A percentile compares a stretch with the other conserved stretches of the same genome.
These are phyloP conservation scores for Brenthis daphne DNA, from an alignment of 2,888 invertebrate genomes.

Conservation along the genomic window DNA sequence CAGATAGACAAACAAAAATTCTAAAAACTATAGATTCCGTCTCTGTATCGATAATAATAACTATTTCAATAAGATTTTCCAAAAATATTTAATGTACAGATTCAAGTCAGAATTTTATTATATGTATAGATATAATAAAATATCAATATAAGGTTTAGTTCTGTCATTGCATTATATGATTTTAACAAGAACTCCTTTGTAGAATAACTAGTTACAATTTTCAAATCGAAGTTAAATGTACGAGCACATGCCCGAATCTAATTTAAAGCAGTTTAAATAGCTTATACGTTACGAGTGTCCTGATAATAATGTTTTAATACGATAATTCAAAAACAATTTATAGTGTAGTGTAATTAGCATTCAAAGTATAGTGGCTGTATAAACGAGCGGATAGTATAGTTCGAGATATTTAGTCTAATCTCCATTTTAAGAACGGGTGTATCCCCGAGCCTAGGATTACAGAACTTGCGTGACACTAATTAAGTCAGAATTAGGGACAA, in stretches of 20 bases:
- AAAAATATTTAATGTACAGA: too few species aligned
- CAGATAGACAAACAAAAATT: too few species aligned
- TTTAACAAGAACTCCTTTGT: slow-evolving; percentile 68
- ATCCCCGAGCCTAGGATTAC: slow-evolving; percentile 79
- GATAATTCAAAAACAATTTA: slow-evolving; percentile 27
- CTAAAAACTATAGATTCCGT: too few species aligned
- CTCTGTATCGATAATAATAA: too few species aligned
- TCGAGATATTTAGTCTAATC: slow-evolving; percentile 79
- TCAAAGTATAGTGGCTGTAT: slow-evolving; percentile 61
- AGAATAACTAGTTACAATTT: slow-evolving; percentile 37
- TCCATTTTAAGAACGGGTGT: slow-evolving; percentile 82
- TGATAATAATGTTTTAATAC: slow-evolving; percentile 15
- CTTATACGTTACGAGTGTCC: background rate
- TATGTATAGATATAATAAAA: too few species aligned
- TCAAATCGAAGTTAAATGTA: too few species aligned
- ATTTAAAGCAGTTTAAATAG: too few species aligned
- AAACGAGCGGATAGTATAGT: slow-evolving; percentile 69
- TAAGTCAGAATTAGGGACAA: slow-evolving; percentile 80
- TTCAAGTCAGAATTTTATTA: too few species aligned
- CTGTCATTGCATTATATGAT: too few species aligned
- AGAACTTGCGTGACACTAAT: slow-evolving; percentile 82
- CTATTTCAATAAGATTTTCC: too few species aligned
- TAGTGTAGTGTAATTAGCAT: slow-evolving; percentile 28
- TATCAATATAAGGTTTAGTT: too few species aligned
- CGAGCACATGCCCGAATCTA: too few species aligned